Percentiles rank a stretch among this genome's conserved stretches.
Conservation (phyloP, 1,140 invertebrate species). For the Trialeurodes vaporariorum region DNA sequence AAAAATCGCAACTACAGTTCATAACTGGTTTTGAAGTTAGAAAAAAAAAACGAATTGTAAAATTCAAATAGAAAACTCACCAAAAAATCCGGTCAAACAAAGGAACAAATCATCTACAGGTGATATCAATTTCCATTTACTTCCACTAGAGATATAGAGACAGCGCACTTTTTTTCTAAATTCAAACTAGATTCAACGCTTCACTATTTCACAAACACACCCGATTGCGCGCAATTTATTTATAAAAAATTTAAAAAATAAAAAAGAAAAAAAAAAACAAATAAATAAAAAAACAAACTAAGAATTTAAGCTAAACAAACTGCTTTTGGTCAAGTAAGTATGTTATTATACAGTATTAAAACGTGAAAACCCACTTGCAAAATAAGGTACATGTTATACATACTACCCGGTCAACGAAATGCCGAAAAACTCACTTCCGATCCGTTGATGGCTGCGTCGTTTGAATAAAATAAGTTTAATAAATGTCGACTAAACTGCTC, state of each 20-base stretch:
- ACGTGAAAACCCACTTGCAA: not conserved
- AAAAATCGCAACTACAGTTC: too few relatives aligned
- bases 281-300: not conserved
- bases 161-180: too few relatives aligned
- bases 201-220: too few relatives aligned
- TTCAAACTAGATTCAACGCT: not conserved
- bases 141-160: not conserved
- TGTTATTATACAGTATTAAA: not conserved
- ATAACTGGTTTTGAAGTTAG: too few relatives aligned
- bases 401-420: too few relatives aligned
- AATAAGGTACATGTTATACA: not conserved
- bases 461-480: too few relatives aligned
- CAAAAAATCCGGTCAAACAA: not conserved
- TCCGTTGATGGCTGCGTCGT: too few relatives aligned
- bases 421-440: too few relatives aligned
- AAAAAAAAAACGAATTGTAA: not conserved
- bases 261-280: not conserved
- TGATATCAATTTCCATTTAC: not conserved
- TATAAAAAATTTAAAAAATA: not conserved
- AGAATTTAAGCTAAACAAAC: too few relatives aligned
- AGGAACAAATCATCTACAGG: not conserved
- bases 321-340: not conserved
- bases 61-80: not conserved
- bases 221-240: too few relatives aligned
- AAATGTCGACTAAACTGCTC: too few relatives aligned